Conservation (phyloP, 2,113 vertebrate genomes). For the Geothlypis trichas region DNA sequence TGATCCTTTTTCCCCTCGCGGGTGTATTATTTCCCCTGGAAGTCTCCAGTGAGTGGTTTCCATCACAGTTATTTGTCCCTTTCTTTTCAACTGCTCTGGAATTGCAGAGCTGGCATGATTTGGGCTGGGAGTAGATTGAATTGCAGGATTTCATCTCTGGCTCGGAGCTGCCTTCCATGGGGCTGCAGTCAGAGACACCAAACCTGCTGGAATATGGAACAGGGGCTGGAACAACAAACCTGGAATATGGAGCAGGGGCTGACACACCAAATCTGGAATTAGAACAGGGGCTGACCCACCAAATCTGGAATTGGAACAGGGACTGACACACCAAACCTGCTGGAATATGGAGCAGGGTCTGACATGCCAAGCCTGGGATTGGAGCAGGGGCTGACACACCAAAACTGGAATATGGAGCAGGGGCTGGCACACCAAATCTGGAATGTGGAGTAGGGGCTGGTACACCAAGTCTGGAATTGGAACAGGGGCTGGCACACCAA, state of each 20-base stretch:
- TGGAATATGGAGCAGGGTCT: too few relatives aligned
- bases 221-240: neutral
- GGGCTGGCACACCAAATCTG: neutral
- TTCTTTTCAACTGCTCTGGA: constrained; percentile 10
- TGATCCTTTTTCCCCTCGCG: neutral
- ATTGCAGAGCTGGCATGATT: neutral
- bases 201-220: neutral
- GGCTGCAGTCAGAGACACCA: neutral
- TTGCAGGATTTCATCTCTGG: constrained; percentile 13
- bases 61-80: constrained; percentile 42
- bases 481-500: neutral
- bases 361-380: too few relatives aligned
- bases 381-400: too few relatives aligned
- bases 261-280: neutral
- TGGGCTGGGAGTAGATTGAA: constrained; percentile 18
- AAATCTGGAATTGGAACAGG: too few relatives aligned
- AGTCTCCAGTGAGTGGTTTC: constrained; percentile 38
- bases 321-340: neutral
- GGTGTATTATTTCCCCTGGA: constrained; percentile 52
- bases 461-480: too few relatives aligned
- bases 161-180: neutral
- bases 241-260: neutral
- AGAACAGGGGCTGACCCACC: neutral
- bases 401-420: too few relatives aligned
- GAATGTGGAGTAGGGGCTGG: neutral